These are phyloP conservation scores for Ostrea denselamellosa DNA, from an alignment of 1,140 invertebrate species.

Conservation along the genomic window DNA sequence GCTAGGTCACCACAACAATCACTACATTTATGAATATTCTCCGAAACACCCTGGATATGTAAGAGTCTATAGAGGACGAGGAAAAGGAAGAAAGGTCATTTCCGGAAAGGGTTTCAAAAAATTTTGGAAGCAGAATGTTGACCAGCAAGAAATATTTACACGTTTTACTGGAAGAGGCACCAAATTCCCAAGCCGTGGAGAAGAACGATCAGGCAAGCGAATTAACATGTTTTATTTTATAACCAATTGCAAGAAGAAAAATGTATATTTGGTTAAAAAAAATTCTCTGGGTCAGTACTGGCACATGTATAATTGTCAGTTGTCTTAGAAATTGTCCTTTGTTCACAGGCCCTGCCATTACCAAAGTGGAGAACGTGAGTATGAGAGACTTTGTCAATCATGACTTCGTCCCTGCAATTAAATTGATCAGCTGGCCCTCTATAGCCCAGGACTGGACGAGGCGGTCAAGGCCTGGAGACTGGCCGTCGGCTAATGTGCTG, in stretches of 20 bases:
- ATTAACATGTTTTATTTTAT: neutral
- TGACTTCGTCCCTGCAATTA: conserved; percentile 1
- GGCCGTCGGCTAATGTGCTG: neutral
- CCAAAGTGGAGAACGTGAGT: neutral
- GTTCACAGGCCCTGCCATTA: neutral
- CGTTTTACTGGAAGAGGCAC: neutral
- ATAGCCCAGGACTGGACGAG: neutral
- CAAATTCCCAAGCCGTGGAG: neutral
- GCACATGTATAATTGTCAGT: too few relatives aligned
- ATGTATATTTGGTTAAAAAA: too few relatives aligned
- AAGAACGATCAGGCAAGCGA: neutral
- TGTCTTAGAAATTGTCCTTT: neutral
- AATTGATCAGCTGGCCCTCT: neutral
- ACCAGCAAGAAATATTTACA: neutral
- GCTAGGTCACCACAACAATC: neutral
- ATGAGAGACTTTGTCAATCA: neutral
- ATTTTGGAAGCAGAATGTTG: neutral
- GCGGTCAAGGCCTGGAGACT: neutral
- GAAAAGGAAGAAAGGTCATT: neutral
- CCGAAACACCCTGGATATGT: neutral
- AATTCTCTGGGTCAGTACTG: too few relatives aligned
- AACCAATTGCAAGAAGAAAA: too few relatives aligned
- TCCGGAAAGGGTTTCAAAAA: neutral
- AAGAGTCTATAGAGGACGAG: neutral
- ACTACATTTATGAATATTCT: neutral